A percentile compares a stretch with the other conserved stretches of the same genome.
These are phyloP conservation scores for Aricia agestis DNA, from an alignment of 1,140 invertebrate genomes.

Conservation along the genomic window DNA sequence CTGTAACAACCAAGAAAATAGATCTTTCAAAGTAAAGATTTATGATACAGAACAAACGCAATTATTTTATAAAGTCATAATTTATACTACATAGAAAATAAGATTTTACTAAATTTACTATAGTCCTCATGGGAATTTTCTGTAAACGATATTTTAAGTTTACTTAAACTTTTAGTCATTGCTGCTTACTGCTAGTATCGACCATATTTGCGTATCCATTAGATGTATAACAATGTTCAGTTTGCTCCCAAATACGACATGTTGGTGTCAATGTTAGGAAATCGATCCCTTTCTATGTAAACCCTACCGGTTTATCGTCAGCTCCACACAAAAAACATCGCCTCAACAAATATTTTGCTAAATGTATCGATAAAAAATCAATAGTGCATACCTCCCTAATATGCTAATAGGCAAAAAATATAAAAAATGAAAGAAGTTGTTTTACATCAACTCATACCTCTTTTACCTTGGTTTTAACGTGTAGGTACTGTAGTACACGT, in stretches of 20 bases:
- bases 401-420: not conserved
- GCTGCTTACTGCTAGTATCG: not conserved
- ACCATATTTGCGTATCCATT: constrained; percentile 50
- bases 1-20: no score
- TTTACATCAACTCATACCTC: no score
- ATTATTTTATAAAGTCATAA: no score
- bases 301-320: constrained; percentile 63
- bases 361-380: not conserved
- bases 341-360: constrained; percentile 4
- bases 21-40: no score
- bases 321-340: constrained; percentile 33
- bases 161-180: not conserved
- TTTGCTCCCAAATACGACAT: constrained; percentile 55
- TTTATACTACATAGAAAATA: no score
- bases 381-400: not conserved
- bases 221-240: constrained; percentile 47
- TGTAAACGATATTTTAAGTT: no score
- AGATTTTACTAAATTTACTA: no score
- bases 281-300: constrained; percentile 34
- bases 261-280: constrained; percentile 42
- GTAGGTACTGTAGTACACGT: no score
- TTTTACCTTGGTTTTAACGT: no score
- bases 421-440: no score
- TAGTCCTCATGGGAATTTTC: no score
- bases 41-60: no score